Conservation (phyloP, 2,797 vertebrate genomes). For the Margarornis squamiger region DNA sequence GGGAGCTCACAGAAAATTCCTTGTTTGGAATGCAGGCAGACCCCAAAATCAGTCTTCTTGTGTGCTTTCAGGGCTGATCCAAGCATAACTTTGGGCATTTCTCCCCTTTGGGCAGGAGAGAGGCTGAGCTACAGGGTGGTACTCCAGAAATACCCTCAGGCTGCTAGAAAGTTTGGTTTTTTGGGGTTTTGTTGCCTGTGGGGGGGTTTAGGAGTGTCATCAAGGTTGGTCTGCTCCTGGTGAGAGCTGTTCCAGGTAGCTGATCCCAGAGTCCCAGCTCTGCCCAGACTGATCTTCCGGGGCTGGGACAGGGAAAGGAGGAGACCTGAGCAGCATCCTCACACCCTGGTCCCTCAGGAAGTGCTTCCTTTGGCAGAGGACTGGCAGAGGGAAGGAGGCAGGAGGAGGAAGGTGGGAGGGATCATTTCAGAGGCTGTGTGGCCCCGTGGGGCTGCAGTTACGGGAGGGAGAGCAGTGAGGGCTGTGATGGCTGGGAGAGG, state of each 20-base stretch:
- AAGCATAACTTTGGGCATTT: background rate
- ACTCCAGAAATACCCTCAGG: background rate
- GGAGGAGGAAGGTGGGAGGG: conserved; percentile 11
- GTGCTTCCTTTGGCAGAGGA: background rate
- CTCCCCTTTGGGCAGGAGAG: background rate
- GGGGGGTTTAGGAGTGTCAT: background rate
- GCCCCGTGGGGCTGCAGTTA: background rate
- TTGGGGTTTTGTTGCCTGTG: background rate
- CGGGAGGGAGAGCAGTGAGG: background rate
- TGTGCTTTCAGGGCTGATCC: background rate
- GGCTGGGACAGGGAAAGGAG: background rate
- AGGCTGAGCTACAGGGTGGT: background rate
- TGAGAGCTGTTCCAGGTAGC: background rate
- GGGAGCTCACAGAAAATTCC: background rate
- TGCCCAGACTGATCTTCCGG: background rate
- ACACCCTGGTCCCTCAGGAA: background rate
- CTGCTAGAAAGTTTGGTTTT: background rate
- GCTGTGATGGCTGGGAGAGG: background rate
- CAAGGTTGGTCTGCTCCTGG: background rate
- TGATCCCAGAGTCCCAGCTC: background rate
- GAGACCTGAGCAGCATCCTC: background rate
- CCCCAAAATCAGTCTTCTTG: fast-evolving
- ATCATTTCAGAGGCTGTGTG: background rate
- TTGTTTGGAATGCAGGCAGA: background rate
- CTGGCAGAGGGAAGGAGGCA: background rate